Conservation (phyloP, 2,888 invertebrate species). For the Spodoptera picta region DNA sequence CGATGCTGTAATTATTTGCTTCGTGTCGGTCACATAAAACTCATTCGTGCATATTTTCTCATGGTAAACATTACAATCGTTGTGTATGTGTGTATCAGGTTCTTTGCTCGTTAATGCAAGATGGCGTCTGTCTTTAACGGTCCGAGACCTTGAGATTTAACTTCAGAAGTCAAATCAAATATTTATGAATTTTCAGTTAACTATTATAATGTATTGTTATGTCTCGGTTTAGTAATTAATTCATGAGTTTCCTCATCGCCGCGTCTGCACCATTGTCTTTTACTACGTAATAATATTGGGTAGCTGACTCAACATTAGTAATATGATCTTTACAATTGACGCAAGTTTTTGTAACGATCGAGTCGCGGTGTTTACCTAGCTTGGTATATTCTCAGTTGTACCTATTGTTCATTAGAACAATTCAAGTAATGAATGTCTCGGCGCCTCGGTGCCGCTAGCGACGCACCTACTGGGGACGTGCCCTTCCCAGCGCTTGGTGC, state of each 20-base stretch:
- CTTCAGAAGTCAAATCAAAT: conserved; percentile 22
- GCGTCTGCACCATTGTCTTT: conserved; percentile 12
- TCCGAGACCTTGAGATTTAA: conserved; percentile 15
- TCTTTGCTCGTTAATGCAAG: conserved; percentile 28
- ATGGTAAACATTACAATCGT: conserved; percentile 9
- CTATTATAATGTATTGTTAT: not conserved
- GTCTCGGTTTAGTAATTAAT: conserved; percentile 27
- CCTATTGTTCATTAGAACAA: conserved; percentile 50
- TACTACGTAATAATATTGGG: conserved; percentile 1
- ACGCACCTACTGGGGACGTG: conserved; percentile 31
- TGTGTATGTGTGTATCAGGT: conserved; percentile 5
- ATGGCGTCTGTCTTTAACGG: conserved; percentile 32
- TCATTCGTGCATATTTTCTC: conserved; percentile 15
- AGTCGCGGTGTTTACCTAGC: conserved; percentile 20
- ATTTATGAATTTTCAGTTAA: conserved; percentile 2
- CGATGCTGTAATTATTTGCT: conserved; percentile 16
- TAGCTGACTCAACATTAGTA: conserved; percentile 3
- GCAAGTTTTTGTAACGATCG: conserved; percentile 19
- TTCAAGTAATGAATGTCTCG: conserved; percentile 52
- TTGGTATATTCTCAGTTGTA: conserved; percentile 12
- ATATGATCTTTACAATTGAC: conserved; percentile 2
- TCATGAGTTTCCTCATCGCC: conserved; percentile 30
- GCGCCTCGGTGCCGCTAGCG: conserved; percentile 48
- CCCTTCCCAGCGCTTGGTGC: conserved; percentile 42
- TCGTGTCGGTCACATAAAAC: conserved; percentile 1